These are phyloP conservation scores for Lindbergichthys nudifrons DNA, from an alignment of 2,797 vertebrate genomes.

Conservation along the genomic window DNA sequence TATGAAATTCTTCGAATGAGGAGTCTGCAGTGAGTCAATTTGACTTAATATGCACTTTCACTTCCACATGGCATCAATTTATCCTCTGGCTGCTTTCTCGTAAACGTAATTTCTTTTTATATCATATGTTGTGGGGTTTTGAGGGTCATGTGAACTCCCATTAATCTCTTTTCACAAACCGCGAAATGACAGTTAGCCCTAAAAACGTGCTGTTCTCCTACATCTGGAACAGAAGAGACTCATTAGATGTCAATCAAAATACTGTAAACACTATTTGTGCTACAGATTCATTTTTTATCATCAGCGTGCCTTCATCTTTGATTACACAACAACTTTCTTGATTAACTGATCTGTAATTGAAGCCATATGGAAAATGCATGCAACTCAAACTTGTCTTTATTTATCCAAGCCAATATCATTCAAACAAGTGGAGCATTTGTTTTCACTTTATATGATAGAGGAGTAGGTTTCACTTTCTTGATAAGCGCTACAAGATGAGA, in stretches of 20 bases:
- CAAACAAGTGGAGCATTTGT: background rate
- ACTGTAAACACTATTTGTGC: conserved; percentile 55
- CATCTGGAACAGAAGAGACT: conserved; percentile 37
- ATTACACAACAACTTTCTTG: conserved; percentile 41
- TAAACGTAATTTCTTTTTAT: conserved; percentile 18
- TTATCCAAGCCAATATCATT: background rate
- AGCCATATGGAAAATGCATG: conserved; percentile 42
- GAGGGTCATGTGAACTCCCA: conserved; percentile 1
- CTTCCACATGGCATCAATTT: conserved; percentile 36
- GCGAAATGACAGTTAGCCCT: conserved; percentile 16
- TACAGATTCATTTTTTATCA: conserved; percentile 45
- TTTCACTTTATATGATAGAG: background rate
- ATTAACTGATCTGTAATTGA: conserved; percentile 39
- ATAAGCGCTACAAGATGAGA: background rate
- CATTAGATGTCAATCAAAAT: conserved; percentile 57
- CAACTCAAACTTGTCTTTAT: conserved; percentile 11
- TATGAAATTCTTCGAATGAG: conserved; percentile 8
- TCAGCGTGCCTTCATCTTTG: conserved; percentile 40
- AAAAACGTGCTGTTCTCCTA: conserved; percentile 15
- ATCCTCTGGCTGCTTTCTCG: conserved; percentile 14
- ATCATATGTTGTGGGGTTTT: conserved; percentile 19
- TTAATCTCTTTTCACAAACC: conserved; percentile 25
- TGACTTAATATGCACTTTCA: conserved; percentile 19
- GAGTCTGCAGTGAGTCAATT: conserved; percentile 11
- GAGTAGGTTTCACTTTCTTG: background rate